Evolutionary conservation across 2,888 invertebrate genomes (phyloP).

Genomic region (Drosophila cognata): DNA sequence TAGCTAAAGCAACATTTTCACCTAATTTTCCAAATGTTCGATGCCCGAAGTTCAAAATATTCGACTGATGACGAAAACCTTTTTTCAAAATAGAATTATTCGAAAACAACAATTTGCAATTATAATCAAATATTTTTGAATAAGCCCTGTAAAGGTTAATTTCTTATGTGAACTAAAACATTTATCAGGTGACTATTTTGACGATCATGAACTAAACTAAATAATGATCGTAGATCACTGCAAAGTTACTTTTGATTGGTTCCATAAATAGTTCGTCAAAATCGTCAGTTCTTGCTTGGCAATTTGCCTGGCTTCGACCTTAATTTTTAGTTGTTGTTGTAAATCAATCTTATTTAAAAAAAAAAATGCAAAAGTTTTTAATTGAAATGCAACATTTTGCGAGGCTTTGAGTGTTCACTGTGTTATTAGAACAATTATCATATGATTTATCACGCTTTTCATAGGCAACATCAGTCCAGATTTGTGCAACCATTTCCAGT

Average conservation of each 20-base stretch:
- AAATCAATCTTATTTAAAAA: neutral
- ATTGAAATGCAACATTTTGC: neutral
- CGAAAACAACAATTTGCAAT: too few relatives aligned
- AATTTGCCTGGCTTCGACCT: neutral
- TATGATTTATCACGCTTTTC: neutral
- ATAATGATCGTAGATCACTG: neutral
- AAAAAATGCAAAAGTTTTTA: neutral
- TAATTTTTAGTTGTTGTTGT: neutral
- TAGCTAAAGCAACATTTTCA: too few relatives aligned
- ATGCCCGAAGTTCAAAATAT: too few relatives aligned
- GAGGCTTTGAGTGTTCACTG: neutral
- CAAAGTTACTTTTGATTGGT: neutral
- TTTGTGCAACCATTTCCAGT: neutral
- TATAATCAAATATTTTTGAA: too few relatives aligned
- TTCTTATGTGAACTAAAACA: too few relatives aligned
- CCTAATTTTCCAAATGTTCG: too few relatives aligned
- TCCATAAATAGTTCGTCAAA: neutral
- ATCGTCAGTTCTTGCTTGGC: neutral
- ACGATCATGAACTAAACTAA: too few relatives aligned
- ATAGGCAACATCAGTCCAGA: neutral
- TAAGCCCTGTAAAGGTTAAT: too few relatives aligned
- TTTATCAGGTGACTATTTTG: too few relatives aligned
- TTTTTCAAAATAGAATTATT: too few relatives aligned
- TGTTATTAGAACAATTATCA: neutral
- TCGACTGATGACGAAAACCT: too few relatives aligned